These are phyloP conservation scores for Melinaea marsaeus DNA, from an alignment of 2,888 invertebrate species.

Conservation along the genomic window DNA sequence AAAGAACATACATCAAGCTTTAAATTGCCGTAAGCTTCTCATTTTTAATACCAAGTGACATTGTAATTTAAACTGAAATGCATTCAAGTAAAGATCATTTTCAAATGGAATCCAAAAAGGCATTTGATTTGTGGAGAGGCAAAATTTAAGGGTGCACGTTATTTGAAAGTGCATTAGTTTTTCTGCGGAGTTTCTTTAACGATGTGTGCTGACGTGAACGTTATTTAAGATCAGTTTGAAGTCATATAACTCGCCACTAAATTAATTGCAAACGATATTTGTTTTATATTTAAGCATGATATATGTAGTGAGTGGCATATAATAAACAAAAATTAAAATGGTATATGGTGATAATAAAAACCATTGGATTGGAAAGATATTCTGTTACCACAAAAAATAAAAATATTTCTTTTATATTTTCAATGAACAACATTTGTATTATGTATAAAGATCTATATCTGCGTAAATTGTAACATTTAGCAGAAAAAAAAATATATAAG, in stretches of 20 bases:
- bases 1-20: conserved; percentile 26
- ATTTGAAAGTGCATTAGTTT: conserved; percentile 36
- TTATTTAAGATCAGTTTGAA: conserved; percentile 26
- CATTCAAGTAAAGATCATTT: conserved; percentile 11
- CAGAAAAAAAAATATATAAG: too few relatives aligned
- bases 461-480: too few relatives aligned
- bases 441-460: too few relatives aligned
- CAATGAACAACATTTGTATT: too few relatives aligned
- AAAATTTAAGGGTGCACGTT: conserved; percentile 30
- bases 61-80: conserved; percentile 5
- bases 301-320: too few relatives aligned
- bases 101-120: conserved; percentile 10
- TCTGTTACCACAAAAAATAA: too few relatives aligned
- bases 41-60: conserved; percentile 11
- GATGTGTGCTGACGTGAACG: conserved; percentile 32
- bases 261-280: conserved; percentile 1
- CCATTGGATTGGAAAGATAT: too few relatives aligned
- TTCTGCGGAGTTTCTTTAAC: conserved; percentile 33
- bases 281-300: background rate
- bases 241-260: background rate
- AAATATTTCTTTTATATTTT: too few relatives aligned
- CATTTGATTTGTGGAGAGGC: conserved; percentile 28
- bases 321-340: too few relatives aligned
- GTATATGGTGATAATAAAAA: too few relatives aligned
- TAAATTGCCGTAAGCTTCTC: conserved; percentile 14